Evolutionary conservation across 2,888 invertebrate genomes (phyloP), one percentile per base, ranked within the genome.

Genomic region (Polietes domitor): DNA sequence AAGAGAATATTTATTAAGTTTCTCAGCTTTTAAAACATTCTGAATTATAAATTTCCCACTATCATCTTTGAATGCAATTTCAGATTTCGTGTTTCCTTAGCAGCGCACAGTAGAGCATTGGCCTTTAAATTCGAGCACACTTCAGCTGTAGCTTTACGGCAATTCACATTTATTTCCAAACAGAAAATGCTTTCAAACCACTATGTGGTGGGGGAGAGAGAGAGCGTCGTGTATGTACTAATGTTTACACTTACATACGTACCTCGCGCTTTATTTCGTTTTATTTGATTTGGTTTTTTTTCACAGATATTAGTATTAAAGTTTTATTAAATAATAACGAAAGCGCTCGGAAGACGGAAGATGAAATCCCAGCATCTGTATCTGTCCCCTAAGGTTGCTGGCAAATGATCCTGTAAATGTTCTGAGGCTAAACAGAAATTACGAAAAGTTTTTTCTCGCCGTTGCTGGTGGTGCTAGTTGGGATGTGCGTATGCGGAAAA

Each of bases 391-490:
- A 43, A 73, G 65, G 71, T 24, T 12, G 37, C 68, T 24, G 9
- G 28, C 10, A 75, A 65, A 75, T 76, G 50, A 73, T 82, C 28
- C 47, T 82, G 61, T 70, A 37, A 61, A 74, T 26, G 24, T 47
- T 70, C 41, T 61, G 7, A 53, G 53, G 37, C 53, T 71, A 72
- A 75, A 75, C 24, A 47, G 26, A 77, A 74, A 70, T 74, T 77
- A 28, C 12, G n/a, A 63, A 77, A 79, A 63, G 24, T 61, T 73
- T 74, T n/a, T 63, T 37, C 65, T 17, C 41, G 10, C n/a, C 68
- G 12, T 4, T 12, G 37, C 68, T 43, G 6, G 7, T 37, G 4
- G 0, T 58, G 47, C n/a, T n/a, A 58, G 12, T 58, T 41, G 6
- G 55, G 24, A 19, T 55, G 55, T 9, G 12, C 24, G 55, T 24